Percentiles rank a stretch among this genome's conserved stretches.
phyloP scores from a whole-genome alignment of 2,888 invertebrate species.

The Rhorus exstirpatorius region DNA sequence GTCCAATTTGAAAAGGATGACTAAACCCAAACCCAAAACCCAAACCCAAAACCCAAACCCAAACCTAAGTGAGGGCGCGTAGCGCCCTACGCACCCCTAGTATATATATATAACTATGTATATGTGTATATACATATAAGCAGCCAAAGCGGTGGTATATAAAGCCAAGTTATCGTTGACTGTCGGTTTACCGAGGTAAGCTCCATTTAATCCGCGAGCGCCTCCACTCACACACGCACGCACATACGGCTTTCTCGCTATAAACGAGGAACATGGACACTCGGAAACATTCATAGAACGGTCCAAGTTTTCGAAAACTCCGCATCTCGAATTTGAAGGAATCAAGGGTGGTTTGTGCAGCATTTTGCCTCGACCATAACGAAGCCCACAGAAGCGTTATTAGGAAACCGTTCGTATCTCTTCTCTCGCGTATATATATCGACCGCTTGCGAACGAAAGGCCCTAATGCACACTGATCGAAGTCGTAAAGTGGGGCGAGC shows the following conservation, averaged over 20 bases:
- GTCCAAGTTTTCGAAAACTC: slow-evolving; percentile 61
- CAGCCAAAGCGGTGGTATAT: slow-evolving; percentile 33
- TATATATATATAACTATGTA: too few relatives aligned
- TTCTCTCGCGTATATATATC: slow-evolving; percentile 20
- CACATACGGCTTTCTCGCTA: slow-evolving; percentile 23
- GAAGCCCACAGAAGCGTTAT: slow-evolving; percentile 42
- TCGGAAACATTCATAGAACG: slow-evolving; percentile 11
- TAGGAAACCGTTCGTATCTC: slow-evolving; percentile 44
- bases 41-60: too few relatives aligned
- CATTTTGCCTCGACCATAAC: slow-evolving; percentile 32
- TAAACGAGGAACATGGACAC: slow-evolving; percentile 2
- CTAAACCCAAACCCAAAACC: too few relatives aligned
- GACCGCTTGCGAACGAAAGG: background rate
- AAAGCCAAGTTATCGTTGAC: slow-evolving; percentile 70
- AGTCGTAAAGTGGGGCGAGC: background rate
- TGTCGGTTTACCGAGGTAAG: slow-evolving; percentile 68
- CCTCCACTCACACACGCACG: slow-evolving; percentile 28
- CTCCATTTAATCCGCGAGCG: slow-evolving; percentile 67
- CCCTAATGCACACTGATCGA: background rate
- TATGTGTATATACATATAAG: slow-evolving; percentile 34
- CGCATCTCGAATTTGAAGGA: slow-evolving; percentile 64
- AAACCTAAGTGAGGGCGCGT: too few relatives aligned
- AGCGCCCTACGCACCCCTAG: too few relatives aligned
- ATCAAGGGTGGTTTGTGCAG: slow-evolving; percentile 33
- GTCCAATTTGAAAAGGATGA: too few relatives aligned